Percentiles rank a stretch among this genome's conserved stretches.
Conservation (phyloP, 35 echinoderm and acorn worm species). For the Anneissia japonica region DNA sequence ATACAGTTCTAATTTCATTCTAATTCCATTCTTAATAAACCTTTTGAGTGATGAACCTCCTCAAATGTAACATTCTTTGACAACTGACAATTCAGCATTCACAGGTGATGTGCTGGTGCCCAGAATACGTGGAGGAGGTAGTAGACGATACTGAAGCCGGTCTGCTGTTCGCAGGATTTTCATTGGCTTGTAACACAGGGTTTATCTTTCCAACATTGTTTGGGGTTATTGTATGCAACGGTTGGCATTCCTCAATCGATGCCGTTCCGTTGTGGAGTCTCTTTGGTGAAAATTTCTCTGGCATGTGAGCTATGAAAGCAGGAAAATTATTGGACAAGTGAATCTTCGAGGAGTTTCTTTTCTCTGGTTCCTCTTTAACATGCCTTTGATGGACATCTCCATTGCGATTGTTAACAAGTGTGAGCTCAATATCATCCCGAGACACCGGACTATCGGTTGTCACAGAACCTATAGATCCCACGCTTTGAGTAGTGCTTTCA, state of each 20-base stretch:
- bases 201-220: not conserved
- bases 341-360: not conserved
- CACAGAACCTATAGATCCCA: not conserved
- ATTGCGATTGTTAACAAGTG: not conserved
- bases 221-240: not conserved
- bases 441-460: not conserved
- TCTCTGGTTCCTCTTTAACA: not conserved
- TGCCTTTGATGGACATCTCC: not conserved
- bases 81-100: too few relatives aligned
- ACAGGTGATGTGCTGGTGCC: too few relatives aligned
- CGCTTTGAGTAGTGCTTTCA: not conserved
- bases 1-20: too few relatives aligned
- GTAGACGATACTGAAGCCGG: not conserved
- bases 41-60: too few relatives aligned
- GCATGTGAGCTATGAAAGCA: not conserved
- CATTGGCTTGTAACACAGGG: not conserved
- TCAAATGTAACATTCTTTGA: too few relatives aligned
- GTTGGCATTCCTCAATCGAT: not conserved
- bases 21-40: too few relatives aligned
- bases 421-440: not conserved
- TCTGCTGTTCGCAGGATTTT: not conserved
- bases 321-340: not conserved
- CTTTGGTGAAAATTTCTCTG: not conserved
- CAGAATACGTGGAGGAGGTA: too few relatives aligned
- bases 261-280: not conserved